Evolutionary conservation across 2,797 vertebrate species (phyloP).

Genomic region (Acipenser oxyrinchus): DNA sequence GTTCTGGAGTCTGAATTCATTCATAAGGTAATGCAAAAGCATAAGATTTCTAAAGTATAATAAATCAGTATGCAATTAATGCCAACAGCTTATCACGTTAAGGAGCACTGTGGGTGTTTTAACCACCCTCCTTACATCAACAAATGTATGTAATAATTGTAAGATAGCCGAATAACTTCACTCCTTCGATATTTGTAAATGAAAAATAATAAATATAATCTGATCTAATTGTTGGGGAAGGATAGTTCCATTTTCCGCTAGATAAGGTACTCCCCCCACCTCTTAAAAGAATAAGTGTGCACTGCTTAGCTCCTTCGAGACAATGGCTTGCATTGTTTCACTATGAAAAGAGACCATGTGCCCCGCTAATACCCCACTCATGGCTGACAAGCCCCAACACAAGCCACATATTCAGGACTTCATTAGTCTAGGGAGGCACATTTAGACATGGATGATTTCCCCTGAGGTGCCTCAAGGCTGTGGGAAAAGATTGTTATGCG

Average conservation of each 20-base stretch:
- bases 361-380: conserved; percentile 2
- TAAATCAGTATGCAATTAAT: too few relatives aligned
- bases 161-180: too few relatives aligned
- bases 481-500: conserved; percentile 11
- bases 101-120: too few relatives aligned
- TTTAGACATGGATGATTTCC: conserved; percentile 15
- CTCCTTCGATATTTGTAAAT: too few relatives aligned
- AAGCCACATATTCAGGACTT: conserved; percentile 4
- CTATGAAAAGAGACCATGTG: conserved; percentile 9
- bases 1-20: too few relatives aligned
- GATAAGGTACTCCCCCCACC: conserved; percentile 21
- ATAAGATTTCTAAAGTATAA: too few relatives aligned
- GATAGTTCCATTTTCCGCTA: conserved; percentile 20
- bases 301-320: conserved; percentile 39
- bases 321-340: conserved; percentile 9
- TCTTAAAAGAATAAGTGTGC: conserved; percentile 55
- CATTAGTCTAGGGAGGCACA: conserved; percentile 26
- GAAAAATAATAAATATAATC: too few relatives aligned
- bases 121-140: too few relatives aligned
- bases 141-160: too few relatives aligned
- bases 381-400: conserved; percentile 7
- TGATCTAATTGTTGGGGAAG: not conserved
- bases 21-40: too few relatives aligned
- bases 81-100: too few relatives aligned
- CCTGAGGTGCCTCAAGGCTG: conserved; percentile 12